A percentile compares a stretch with the other conserved stretches of the same genome.
Evolutionary conservation across 35 echinoderm and acorn worm species (phyloP).

Genomic region (Ptychodera flava): DNA sequence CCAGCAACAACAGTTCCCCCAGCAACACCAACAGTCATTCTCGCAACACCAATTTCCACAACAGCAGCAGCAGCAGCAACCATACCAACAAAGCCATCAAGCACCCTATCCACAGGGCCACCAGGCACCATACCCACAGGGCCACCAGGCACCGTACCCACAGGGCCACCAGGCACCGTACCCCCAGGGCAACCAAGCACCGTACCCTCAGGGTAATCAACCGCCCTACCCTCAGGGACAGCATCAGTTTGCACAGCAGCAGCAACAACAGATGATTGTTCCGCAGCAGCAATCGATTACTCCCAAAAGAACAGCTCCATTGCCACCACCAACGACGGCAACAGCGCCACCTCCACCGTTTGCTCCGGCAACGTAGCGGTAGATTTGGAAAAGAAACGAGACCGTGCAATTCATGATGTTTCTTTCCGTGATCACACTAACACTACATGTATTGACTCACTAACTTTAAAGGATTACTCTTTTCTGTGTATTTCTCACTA

Average conservation of each 20-base stretch:
- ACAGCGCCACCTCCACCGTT: background rate
- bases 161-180: background rate
- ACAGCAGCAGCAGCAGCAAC: background rate
- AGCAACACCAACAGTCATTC: background rate
- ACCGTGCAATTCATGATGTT: too few species aligned
- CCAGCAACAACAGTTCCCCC: background rate
- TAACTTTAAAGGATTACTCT: too few species aligned
- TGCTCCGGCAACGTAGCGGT: background rate
- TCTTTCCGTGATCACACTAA: too few species aligned
- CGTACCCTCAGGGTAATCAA: background rate
- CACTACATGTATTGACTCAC: too few species aligned
- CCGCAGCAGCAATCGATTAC: too few species aligned
- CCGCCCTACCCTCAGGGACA: background rate
- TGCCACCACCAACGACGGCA: background rate
- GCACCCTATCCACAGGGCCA: background rate
- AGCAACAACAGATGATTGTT: too few species aligned
- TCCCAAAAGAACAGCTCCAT: too few species aligned
- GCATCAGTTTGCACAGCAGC: too few species aligned
- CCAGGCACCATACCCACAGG: background rate
- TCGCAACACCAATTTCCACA: background rate
- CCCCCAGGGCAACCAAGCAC: background rate
- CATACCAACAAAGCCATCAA: background rate
- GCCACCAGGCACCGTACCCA: background rate
- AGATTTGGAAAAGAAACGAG: too few species aligned
- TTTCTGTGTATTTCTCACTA: too few species aligned